Conservation (phyloP, 2,797 vertebrate species). For the Helarctos malayanus region DNA sequence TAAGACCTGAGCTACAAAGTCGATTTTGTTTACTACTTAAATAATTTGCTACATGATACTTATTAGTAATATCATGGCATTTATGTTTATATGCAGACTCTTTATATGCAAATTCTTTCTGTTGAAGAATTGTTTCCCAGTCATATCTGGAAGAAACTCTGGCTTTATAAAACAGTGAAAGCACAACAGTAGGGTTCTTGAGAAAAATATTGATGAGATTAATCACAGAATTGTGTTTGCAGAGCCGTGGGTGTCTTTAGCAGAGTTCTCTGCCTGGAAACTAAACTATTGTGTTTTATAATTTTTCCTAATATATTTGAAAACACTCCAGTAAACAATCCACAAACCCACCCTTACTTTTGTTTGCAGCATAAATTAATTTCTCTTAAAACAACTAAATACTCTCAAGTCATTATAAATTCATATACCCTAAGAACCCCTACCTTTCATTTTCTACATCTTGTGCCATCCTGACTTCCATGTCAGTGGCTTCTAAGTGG, state of each 20-base stretch:
- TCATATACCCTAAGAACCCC: fast-evolving
- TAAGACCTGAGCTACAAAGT: background rate
- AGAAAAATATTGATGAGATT: slow-evolving; percentile 35
- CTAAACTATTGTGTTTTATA: background rate
- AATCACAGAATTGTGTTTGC: slow-evolving; percentile 8
- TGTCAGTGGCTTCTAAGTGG: background rate
- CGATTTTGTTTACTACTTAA: background rate
- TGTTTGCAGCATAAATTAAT: background rate
- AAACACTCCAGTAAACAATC: background rate
- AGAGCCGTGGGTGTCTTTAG: background rate
- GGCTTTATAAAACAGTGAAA: background rate
- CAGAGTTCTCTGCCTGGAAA: background rate
- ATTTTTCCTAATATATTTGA: background rate
- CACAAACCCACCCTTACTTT: background rate
- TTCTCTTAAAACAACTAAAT: background rate
- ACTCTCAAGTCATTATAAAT: background rate
- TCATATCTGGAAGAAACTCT: background rate
- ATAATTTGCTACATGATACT: background rate
- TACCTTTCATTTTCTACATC: background rate
- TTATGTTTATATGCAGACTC: background rate
- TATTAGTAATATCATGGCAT: background rate
- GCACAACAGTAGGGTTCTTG: background rate
- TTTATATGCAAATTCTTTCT: background rate
- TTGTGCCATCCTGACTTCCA: background rate
- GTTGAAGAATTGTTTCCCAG: background rate